A percentile compares a stretch with the other conserved stretches of the same genome.
These are phyloP conservation scores for Pagetopsis macropterus DNA, from an alignment of 2,797 vertebrate genomes.

Conservation along the genomic window DNA sequence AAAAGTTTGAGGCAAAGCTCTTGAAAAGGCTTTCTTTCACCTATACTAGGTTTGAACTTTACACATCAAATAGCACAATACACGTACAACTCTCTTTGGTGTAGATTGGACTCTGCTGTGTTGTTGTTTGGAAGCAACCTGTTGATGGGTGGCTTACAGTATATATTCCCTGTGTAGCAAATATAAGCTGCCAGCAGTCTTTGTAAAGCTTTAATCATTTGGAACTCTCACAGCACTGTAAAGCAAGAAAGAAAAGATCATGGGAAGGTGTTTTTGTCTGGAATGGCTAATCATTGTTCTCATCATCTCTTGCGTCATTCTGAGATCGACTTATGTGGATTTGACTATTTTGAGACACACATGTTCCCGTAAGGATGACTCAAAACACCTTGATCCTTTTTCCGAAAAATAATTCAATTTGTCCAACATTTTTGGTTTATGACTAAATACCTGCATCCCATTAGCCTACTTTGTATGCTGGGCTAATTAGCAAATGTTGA, in stretches of 20 bases:
- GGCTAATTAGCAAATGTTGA: too few species aligned
- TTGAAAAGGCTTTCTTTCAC: conserved; percentile 69
- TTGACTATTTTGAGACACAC: too few species aligned
- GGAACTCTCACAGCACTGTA: conserved; percentile 49
- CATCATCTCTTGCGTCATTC: too few species aligned
- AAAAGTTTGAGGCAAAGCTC: conserved; percentile 65
- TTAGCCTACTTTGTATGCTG: too few species aligned
- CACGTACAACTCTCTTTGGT: conserved; percentile 12
- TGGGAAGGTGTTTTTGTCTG: neutral
- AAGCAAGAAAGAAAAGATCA: neutral
- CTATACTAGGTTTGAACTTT: conserved; percentile 56
- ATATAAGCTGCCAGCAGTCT: neutral
- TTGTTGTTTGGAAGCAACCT: conserved; percentile 18
- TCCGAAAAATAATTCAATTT: too few species aligned
- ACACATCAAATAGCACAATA: conserved; percentile 48
- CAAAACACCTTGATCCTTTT: too few species aligned
- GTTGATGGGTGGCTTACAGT: conserved; percentile 26
- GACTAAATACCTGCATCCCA: too few species aligned
- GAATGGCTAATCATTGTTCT: too few species aligned
- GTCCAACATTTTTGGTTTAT: too few species aligned
- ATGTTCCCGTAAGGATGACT: too few species aligned
- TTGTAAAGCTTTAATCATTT: conserved; percentile 16
- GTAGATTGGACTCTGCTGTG: conserved; percentile 29
- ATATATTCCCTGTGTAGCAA: neutral
- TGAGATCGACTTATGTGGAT: too few species aligned